These are phyloP conservation scores for Ptychoptera contaminata DNA, from an alignment of 2,888 invertebrate genomes.

Conservation along the genomic window DNA sequence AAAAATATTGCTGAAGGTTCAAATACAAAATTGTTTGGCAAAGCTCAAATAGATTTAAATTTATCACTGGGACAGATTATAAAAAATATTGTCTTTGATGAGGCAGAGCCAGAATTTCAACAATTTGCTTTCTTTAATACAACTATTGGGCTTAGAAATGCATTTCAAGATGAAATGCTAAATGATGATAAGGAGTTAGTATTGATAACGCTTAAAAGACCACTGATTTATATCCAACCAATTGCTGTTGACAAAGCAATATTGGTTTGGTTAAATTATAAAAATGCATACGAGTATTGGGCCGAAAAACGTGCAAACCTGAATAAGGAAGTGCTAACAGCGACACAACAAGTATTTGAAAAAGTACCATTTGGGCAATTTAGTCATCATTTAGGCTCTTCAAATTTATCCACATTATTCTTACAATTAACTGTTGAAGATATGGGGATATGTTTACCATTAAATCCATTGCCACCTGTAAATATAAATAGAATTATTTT, in stretches of 20 bases:
- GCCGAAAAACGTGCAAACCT: conserved; percentile 85
- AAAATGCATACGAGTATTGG: conserved; percentile 99
- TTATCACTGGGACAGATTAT: conserved; percentile 88
- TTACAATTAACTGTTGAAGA: conserved; percentile 90
- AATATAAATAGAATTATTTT: conserved; percentile 10
- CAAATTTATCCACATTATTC: conserved; percentile 77
- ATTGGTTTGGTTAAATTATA: conserved; percentile 97
- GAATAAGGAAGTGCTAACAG: conserved; percentile 71
- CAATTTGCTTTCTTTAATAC: conserved; percentile 98
- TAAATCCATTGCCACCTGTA: conserved; percentile 65
- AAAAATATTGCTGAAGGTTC: conserved; percentile 62
- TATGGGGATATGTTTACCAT: conserved; percentile 88
- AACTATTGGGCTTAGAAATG: conserved; percentile 69
- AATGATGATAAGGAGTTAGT: conserved; percentile 78
- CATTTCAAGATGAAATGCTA: conserved; percentile 80
- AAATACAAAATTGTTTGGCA: conserved; percentile 54
- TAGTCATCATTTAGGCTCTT: conserved; percentile 58
- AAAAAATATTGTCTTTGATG: conserved; percentile 88
- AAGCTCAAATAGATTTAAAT: conserved; percentile 84
- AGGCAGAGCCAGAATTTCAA: conserved; percentile 94
- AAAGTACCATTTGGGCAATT: conserved; percentile 66
- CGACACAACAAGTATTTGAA: conserved; percentile 57
- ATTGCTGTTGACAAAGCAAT: conserved; percentile 97
- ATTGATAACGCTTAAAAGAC: conserved; percentile 79
- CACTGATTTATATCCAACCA: conserved; percentile 91